phyloP scores from a whole-genome alignment of 2,888 invertebrate genomes.

The Torymus aiolomorphi region DNA sequence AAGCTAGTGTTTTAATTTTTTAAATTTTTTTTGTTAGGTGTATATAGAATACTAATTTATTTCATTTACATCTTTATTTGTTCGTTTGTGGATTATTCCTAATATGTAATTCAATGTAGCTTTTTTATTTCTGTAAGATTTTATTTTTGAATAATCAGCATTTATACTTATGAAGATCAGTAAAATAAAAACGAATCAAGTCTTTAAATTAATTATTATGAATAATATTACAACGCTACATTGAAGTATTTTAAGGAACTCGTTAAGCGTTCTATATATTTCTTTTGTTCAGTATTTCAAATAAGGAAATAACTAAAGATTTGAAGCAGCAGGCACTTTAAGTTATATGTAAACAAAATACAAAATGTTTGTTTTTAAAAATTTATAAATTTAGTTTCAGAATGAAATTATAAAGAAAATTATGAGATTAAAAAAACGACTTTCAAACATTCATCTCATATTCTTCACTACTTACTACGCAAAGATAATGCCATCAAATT shows the following conservation, averaged over 20 bases:
- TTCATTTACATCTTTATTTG: too few species aligned
- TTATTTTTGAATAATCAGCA: too few species aligned
- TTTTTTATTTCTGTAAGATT: too few species aligned
- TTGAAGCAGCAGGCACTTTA: slow-evolving; percentile 31
- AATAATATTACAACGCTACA: too few species aligned
- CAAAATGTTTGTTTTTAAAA: slow-evolving; percentile 16
- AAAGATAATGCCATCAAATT: slow-evolving; percentile 31
- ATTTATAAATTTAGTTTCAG: slow-evolving; percentile 27
- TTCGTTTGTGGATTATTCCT: too few species aligned
- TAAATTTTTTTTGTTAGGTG: too few species aligned
- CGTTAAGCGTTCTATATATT: slow-evolving; percentile 16
- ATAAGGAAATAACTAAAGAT: slow-evolving; percentile 14
- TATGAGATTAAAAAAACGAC: slow-evolving; percentile 26
- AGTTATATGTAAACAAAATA: slow-evolving; percentile 31
- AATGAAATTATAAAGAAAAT: slow-evolving; percentile 45
- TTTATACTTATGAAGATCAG: too few species aligned
- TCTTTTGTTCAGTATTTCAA: slow-evolving; percentile 2
- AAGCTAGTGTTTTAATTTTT: too few species aligned
- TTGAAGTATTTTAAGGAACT: slow-evolving; percentile 30
- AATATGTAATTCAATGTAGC: too few species aligned
- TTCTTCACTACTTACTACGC: slow-evolving; percentile 43
- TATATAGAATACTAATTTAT: too few species aligned
- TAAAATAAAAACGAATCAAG: too few species aligned
- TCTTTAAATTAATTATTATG: too few species aligned
- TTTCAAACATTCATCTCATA: slow-evolving; percentile 36